Evolutionary conservation across 1,140 invertebrate genomes (phyloP).

Genomic region (Neotoxoptera formosana): DNA sequence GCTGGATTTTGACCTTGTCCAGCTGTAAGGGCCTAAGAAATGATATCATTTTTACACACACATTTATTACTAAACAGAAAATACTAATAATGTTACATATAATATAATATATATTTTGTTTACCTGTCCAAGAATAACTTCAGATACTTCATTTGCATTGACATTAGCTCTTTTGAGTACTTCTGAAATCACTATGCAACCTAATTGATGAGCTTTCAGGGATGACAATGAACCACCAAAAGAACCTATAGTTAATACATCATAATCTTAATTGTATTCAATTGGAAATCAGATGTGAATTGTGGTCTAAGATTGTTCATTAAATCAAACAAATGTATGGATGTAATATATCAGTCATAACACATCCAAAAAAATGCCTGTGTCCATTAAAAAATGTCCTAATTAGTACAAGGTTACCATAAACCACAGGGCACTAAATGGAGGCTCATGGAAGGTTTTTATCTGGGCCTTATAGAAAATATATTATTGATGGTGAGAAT

Average conservation of each 20-base stretch:
- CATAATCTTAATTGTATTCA: background rate
- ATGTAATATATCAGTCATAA: background rate
- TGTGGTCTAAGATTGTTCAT: background rate
- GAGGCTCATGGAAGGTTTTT: too few species aligned
- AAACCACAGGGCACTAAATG: background rate
- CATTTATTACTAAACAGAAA: background rate
- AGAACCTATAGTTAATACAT: conserved; percentile 66
- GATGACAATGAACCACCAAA: conserved; percentile 76
- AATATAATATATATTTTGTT: background rate
- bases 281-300: background rate
- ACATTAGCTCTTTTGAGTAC: conserved; percentile 72
- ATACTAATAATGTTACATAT: background rate
- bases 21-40: conserved; percentile 70
- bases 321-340: background rate
- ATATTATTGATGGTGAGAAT: too few species aligned
- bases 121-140: conserved; percentile 90
- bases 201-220: conserved; percentile 77
- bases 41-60: background rate
- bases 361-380: background rate
- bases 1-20: conserved; percentile 88
- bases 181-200: conserved; percentile 78
- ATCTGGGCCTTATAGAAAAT: too few species aligned
- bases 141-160: conserved; percentile 73
- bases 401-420: background rate
- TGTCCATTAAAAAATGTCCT: background rate